phyloP scores from a whole-genome alignment of 2,888 invertebrate species.

The Alentia gelatinosa region DNA sequence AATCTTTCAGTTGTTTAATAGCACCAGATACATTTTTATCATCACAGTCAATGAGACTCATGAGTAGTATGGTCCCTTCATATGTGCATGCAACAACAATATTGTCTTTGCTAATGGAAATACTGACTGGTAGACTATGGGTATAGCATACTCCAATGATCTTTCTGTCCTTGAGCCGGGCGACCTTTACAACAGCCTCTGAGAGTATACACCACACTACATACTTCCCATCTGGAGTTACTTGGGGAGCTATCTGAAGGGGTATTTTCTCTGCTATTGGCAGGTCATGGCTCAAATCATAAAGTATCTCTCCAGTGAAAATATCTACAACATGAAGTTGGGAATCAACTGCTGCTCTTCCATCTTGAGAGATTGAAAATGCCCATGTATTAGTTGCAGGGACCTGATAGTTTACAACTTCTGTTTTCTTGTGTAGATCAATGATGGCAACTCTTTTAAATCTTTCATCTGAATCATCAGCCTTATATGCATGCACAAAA shows the following conservation, averaged over 20 bases:
- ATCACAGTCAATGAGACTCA: slow-evolving; percentile 48
- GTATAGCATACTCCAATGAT: slow-evolving; percentile 65
- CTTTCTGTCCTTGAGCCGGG: slow-evolving; percentile 59
- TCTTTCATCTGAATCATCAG: neutral
- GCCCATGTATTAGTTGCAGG: slow-evolving; percentile 28
- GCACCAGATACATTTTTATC: neutral
- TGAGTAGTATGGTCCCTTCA: slow-evolving; percentile 69
- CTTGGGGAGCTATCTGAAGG: slow-evolving; percentile 54
- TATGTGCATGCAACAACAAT: slow-evolving; percentile 68
- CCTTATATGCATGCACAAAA: neutral
- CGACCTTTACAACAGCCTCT: slow-evolving; percentile 65
- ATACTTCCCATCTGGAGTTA: slow-evolving; percentile 64
- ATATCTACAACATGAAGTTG: slow-evolving; percentile 65
- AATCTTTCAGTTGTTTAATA: neutral
- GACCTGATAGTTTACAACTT: slow-evolving; percentile 20
- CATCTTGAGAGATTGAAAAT: slow-evolving; percentile 59
- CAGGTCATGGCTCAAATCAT: slow-evolving; percentile 62
- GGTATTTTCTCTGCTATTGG: neutral
- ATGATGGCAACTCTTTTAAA: slow-evolving; percentile 59
- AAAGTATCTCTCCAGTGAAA: slow-evolving; percentile 61
- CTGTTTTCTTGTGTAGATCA: slow-evolving; percentile 62
- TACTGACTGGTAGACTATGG: slow-evolving; percentile 67
- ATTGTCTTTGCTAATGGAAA: slow-evolving; percentile 64
- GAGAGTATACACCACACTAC: slow-evolving; percentile 65
- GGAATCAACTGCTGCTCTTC: slow-evolving; percentile 66